A percentile compares a stretch with the other conserved stretches of the same genome.
phyloP scores from a whole-genome alignment of 2,888 invertebrate species.

The Drosophila multiciliata region DNA sequence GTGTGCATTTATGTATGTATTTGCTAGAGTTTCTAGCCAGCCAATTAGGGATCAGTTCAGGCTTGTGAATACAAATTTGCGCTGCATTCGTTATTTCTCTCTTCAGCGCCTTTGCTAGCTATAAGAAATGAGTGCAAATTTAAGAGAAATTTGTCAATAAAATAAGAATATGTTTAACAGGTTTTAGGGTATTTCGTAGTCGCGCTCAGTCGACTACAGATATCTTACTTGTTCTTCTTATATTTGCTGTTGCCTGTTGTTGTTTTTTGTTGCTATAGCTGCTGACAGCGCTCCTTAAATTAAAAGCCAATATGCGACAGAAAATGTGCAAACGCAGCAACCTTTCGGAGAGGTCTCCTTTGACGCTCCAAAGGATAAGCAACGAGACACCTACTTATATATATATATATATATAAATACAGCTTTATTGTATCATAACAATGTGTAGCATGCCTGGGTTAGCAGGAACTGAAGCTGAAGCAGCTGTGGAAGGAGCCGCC shows the following conservation, averaged over 20 bases:
- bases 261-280: slow-evolving; percentile 42
- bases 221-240: background rate
- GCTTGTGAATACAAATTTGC: no score
- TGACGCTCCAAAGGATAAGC: slow-evolving; percentile 24
- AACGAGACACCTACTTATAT: background rate
- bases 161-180: no score
- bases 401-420: slow-evolving; percentile 3
- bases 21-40: no score
- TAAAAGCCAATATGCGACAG: slow-evolving; percentile 76
- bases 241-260: background rate
- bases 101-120: no score
- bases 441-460: slow-evolving; percentile 39
- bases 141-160: no score
- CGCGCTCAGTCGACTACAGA: no score
- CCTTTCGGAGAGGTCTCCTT: slow-evolving; percentile 37
- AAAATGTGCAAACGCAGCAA: slow-evolving; percentile 69
- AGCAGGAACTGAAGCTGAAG: slow-evolving; percentile 19
- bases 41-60: no score
- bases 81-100: no score
- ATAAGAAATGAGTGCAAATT: no score
- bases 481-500: background rate
- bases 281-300: slow-evolving; percentile 74
- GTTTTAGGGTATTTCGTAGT: no score
- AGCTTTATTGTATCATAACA: slow-evolving; percentile 63
- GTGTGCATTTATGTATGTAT: no score